Evolutionary conservation across 1,140 invertebrate genomes (phyloP).

Genomic region (Bombus waltoni): DNA sequence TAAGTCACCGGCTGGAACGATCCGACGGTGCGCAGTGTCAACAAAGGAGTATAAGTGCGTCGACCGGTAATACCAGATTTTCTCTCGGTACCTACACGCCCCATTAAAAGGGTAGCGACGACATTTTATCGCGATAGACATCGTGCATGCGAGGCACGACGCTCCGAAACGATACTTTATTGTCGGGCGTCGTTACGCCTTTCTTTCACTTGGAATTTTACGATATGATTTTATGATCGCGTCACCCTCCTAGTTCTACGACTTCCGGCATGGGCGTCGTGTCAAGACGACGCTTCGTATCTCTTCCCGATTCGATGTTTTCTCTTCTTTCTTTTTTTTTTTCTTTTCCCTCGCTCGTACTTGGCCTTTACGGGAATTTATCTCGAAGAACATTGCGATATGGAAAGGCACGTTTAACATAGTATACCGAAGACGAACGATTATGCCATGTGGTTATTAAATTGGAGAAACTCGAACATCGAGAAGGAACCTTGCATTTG

Average conservation of each 20-base stretch:
- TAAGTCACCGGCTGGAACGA: constrained; percentile 41
- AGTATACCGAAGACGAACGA: too few species aligned
- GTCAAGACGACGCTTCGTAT: constrained; percentile 47
- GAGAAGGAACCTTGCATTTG: too few species aligned
- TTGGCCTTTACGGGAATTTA: constrained; percentile 27
- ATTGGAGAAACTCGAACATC: too few species aligned
- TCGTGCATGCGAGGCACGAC: constrained; percentile 42
- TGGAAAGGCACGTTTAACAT: not conserved
- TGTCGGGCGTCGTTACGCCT: constrained; percentile 55
- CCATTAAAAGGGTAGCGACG: constrained; percentile 54
- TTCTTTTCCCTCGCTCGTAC: not conserved
- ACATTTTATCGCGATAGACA: constrained; percentile 61
- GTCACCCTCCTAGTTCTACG: not conserved
- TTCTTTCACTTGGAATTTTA: constrained; percentile 65
- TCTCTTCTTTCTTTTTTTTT: not conserved
- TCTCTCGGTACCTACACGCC: constrained; percentile 27
- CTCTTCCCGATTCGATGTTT: not conserved
- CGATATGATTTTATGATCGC: constrained; percentile 62
- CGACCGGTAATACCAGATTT: constrained; percentile 53
- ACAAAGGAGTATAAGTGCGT: constrained; percentile 44
- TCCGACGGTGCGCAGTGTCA: constrained; percentile 44
- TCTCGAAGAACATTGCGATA: not conserved
- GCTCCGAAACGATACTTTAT: constrained; percentile 61
- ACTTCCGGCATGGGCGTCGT: not conserved
- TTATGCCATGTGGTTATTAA: too few species aligned